phyloP scores from a whole-genome alignment of 2,113 vertebrate genomes.

The Gobiocypris rarus region DNA sequence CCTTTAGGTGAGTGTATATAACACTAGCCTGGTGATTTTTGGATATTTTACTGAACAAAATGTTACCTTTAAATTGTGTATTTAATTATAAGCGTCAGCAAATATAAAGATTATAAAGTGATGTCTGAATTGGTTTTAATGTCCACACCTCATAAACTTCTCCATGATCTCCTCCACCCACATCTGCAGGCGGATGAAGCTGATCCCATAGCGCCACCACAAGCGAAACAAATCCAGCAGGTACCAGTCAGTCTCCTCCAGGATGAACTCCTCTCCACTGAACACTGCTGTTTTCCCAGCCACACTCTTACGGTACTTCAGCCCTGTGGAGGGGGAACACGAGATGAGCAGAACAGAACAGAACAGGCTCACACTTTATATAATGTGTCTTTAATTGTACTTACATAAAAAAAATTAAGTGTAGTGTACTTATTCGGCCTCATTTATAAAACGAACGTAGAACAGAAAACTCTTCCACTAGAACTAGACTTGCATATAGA shows the following conservation, averaged over 20 bases:
- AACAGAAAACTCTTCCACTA: too few relatives aligned
- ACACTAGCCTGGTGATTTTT: too few relatives aligned
- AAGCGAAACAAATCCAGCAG: slow-evolving; percentile 92
- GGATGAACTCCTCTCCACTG: slow-evolving; percentile 86
- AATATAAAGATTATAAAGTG: too few relatives aligned
- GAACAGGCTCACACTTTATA: not conserved
- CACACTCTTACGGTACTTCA: slow-evolving; percentile 89
- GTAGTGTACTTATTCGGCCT: too few relatives aligned
- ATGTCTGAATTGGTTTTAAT: not conserved
- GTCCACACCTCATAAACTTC: slow-evolving; percentile 94
- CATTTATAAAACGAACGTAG: too few relatives aligned
- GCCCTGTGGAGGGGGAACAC: slow-evolving; percentile 71
- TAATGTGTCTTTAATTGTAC: too few relatives aligned
- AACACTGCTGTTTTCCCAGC: slow-evolving; percentile 93
- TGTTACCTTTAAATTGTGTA: too few relatives aligned
- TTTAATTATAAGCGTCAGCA: too few relatives aligned
- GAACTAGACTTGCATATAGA: too few relatives aligned
- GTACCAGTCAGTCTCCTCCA: slow-evolving; percentile 98
- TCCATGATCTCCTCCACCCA: slow-evolving; percentile 99
- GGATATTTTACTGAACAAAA: too few relatives aligned
- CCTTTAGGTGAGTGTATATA: too few relatives aligned
- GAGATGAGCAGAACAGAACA: not conserved
- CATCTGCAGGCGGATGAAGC: slow-evolving; percentile 98
- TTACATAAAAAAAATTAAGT: too few relatives aligned
- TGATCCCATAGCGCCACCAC: slow-evolving; percentile 99